phyloP scores from a whole-genome alignment of 1,140 invertebrate species.

The Bathynomus jamesi region DNA sequence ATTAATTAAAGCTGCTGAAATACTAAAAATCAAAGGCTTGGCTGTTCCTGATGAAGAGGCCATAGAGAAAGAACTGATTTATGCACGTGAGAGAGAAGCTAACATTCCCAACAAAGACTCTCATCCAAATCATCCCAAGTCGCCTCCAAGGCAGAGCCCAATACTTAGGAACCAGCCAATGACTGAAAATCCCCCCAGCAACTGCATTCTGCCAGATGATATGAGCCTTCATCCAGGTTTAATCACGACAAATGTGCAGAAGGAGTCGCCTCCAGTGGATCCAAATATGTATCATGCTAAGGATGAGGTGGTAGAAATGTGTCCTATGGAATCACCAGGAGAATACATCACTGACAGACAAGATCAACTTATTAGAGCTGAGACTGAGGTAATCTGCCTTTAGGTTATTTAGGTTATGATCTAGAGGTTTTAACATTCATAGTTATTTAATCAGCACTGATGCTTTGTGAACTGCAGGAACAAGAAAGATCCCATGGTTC shows the following conservation, averaged over 20 bases:
- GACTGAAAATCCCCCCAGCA: neutral
- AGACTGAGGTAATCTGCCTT: too few species aligned
- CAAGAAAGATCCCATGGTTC: too few species aligned
- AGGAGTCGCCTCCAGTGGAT: too few species aligned
- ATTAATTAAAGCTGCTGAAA: slow-evolving; percentile 78
- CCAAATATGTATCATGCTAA: neutral
- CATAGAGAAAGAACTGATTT: slow-evolving; percentile 5
- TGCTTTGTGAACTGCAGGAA: too few species aligned
- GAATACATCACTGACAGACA: too few species aligned
- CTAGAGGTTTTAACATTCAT: too few species aligned
- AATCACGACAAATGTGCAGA: too few species aligned
- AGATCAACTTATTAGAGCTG: too few species aligned
- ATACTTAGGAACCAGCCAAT: neutral
- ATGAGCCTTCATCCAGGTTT: too few species aligned
- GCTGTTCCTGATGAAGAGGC: slow-evolving; percentile 48
- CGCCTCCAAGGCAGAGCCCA: neutral
- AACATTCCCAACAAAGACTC: neutral
- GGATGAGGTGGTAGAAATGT: neutral
- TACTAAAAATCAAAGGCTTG: slow-evolving; percentile 81
- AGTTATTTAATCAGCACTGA: too few species aligned
- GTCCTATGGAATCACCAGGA: neutral
- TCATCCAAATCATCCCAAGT: neutral
- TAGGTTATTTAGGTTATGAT: too few species aligned
- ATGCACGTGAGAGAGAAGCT: neutral
- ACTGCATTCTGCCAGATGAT: too few species aligned